Evolutionary conservation across 2,113 vertebrate species (phyloP).

Genomic region (Periophthalmodon schlosseri): DNA sequence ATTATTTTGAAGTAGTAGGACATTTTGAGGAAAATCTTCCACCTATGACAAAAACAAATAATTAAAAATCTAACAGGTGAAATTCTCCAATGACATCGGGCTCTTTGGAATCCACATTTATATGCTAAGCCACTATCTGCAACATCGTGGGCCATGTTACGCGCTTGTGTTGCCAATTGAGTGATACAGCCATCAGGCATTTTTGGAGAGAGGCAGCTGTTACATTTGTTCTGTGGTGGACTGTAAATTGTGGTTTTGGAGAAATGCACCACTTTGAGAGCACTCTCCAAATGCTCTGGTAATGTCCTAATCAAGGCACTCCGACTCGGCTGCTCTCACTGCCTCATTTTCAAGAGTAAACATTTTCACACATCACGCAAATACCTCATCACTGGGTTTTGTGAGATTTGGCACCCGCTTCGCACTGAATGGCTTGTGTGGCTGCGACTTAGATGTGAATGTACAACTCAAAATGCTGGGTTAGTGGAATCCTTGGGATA

Average conservation of each 20-base stretch:
- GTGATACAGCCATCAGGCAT: slow-evolving; percentile 61
- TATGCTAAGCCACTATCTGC: slow-evolving; percentile 33
- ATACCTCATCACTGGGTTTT: slow-evolving; percentile 61
- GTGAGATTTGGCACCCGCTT: slow-evolving; percentile 30
- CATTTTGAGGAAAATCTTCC: too few species aligned
- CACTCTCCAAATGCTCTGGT: slow-evolving; percentile 51
- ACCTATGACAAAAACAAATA: slow-evolving; percentile 4
- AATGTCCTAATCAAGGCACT: slow-evolving; percentile 72
- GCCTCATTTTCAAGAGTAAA: slow-evolving; percentile 71
- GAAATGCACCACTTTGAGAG: slow-evolving; percentile 63
- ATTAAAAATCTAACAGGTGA: background rate
- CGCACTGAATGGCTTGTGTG: slow-evolving; percentile 26
- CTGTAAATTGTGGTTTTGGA: slow-evolving; percentile 63
- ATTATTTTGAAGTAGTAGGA: background rate
- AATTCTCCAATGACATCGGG: slow-evolving; percentile 25
- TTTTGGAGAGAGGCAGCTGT: slow-evolving; percentile 64
- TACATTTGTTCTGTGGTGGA: slow-evolving; percentile 54
- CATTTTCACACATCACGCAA: slow-evolving; percentile 67
- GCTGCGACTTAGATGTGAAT: slow-evolving; percentile 18
- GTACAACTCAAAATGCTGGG: slow-evolving; percentile 26
- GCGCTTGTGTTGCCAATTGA: slow-evolving; percentile 40
- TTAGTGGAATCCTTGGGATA: slow-evolving; percentile 44
- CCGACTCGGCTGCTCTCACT: slow-evolving; percentile 46
- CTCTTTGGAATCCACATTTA: slow-evolving; percentile 7
- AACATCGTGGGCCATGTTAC: slow-evolving; percentile 56